These are phyloP conservation scores for Pantala flavescens DNA, from an alignment of 1,140 invertebrate genomes.

Conservation along the genomic window DNA sequence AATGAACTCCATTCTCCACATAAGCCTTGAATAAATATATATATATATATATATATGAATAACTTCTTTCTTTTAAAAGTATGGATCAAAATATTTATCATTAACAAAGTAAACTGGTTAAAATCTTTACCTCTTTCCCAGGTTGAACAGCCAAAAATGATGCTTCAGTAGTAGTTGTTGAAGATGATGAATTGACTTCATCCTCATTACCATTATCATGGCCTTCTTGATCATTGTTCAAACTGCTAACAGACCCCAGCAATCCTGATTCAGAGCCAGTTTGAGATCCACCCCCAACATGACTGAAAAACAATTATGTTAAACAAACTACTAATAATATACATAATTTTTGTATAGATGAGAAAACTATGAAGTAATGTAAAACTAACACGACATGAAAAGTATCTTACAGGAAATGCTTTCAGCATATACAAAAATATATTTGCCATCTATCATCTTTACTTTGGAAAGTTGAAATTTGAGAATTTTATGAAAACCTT, in stretches of 20 bases:
- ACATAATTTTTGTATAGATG: background rate
- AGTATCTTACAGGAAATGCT: no score
- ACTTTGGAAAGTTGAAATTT: no score
- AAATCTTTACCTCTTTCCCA: slow-evolving; percentile 34
- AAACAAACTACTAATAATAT: background rate
- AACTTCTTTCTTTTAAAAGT: background rate
- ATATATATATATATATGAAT: slow-evolving; percentile 16
- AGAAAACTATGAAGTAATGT: background rate
- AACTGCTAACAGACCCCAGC: slow-evolving; percentile 36
- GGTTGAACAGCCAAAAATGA: slow-evolving; percentile 29
- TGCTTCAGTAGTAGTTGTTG: slow-evolving; percentile 16
- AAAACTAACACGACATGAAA: no score
- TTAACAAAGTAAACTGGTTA: background rate
- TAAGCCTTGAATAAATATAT: slow-evolving; percentile 41
- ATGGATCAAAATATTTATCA: background rate
- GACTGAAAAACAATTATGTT: slow-evolving; percentile 40
- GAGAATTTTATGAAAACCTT: no score
- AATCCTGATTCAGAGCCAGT: slow-evolving; percentile 38
- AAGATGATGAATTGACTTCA: background rate
- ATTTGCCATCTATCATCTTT: no score
- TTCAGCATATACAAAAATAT: no score
- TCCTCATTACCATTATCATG: slow-evolving; percentile 34
- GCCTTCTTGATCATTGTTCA: slow-evolving; percentile 36
- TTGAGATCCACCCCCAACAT: slow-evolving; percentile 34
- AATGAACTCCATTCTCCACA: slow-evolving; percentile 68